Base-by-base conservation (phyloP, 1,140 invertebrate species). In the Rhagoletis zephyria region DNA sequence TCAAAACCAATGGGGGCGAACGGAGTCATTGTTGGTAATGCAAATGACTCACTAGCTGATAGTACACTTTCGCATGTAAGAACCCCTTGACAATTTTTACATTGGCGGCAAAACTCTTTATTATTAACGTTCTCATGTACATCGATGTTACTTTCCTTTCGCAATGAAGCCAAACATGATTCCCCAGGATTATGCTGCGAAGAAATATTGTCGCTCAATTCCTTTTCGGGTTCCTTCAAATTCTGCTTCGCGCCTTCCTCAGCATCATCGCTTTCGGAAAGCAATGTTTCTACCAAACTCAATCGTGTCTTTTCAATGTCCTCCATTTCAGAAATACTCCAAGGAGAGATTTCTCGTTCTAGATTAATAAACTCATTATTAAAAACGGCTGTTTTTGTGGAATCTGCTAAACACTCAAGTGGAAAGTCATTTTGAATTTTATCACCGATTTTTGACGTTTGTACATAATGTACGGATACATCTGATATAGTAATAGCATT, bases 401-500 rank as follows among this genome's bases (percentile, higher is more conserved):
- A 30, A 30, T 77, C 51, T 40, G 10, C 16, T 77, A 40, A 42
- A 5, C 45, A 65, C 3, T n/a, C 6, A 45, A 30, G 3, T 63
- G 30, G 10, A 5, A n/a, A 7, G 5, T 87, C 45, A 3, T 40
- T 19, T 61, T 7, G 48, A 81, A 51, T 4, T 6, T 30, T 9
- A 64, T 59, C 40, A 85, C 77, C n/a, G 56, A 56, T 12, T 4
- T 6, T 30, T 19, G 74, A 51, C 16, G 51, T 87, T 19, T 51
- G 56, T 77, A 67, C 16, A 61, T 60, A 86, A 74, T 70, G 60
- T 19, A 70, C 64, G 3, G 87, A 74, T 60, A 88, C 87, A 86
- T 88, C 87, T 12, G 87, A 86, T 19, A 88, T 88, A 0, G 87
- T 88, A 16, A 88, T 88, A 16, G 85, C 45, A 59, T 88, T 88